Evolutionary conservation across 2,113 vertebrate species (phyloP).

Genomic region (Etheostoma cragini): DNA sequence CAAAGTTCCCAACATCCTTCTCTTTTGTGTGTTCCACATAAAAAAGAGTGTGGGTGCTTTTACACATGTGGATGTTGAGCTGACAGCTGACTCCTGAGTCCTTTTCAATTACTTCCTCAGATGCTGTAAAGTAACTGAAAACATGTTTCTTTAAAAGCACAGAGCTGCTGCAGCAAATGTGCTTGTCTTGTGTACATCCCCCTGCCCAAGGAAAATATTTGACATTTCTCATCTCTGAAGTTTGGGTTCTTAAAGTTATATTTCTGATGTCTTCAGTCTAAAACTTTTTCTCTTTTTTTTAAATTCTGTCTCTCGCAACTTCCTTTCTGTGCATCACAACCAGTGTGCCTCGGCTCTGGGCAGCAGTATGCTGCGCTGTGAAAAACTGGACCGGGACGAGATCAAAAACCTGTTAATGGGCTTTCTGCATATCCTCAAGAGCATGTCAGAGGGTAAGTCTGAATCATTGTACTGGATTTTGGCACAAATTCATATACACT

Average conservation of each 20-base stretch:
- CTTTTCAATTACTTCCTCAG: constrained; percentile 3
- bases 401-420: constrained; percentile 96
- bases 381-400: constrained; percentile 96
- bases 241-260: constrained; percentile 25
- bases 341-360: constrained; percentile 87
- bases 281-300: not conserved
- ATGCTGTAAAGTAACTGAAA: not conserved
- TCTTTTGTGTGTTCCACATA: constrained; percentile 42
- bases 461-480: not conserved
- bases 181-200: not conserved
- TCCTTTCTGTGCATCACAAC: constrained; percentile 79
- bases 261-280: constrained; percentile 4
- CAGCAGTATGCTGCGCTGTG: constrained; percentile 89
- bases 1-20: constrained; percentile 1
- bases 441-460: constrained; percentile 94
- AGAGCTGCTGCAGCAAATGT: not conserved
- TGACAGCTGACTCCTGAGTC: not conserved
- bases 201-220: not conserved
- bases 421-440: constrained; percentile 96
- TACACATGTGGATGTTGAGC: not conserved
- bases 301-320: not conserved
- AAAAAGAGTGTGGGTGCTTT: constrained; percentile 41
- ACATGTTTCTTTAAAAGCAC: constrained; percentile 18
- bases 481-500: not conserved
- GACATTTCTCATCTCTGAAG: constrained; percentile 46